Evolutionary conservation across 2,797 vertebrate species (phyloP).

Genomic region (Takifugu rubripes): DNA sequence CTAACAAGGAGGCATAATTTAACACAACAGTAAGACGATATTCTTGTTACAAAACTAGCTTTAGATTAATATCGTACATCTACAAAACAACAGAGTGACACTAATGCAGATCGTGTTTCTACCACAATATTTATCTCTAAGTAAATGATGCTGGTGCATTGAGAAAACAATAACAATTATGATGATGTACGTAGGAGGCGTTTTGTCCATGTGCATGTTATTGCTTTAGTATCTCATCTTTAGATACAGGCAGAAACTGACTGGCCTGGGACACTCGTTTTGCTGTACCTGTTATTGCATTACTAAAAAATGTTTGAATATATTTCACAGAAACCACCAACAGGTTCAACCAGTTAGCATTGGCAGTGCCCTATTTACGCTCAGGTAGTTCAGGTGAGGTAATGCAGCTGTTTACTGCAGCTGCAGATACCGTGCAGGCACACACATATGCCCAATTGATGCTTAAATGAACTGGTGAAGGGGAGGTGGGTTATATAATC

Average conservation of each 20-base stretch:
- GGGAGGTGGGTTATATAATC: constrained; percentile 44
- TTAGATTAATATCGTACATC: too few species aligned
- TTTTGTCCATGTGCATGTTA: too few species aligned
- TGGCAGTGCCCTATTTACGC: not conserved
- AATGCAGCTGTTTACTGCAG: constrained; percentile 16
- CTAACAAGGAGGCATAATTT: too few species aligned
- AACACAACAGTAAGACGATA: too few species aligned
- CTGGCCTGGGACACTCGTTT: constrained; percentile 17
- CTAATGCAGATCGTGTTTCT: too few species aligned
- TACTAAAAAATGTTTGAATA: not conserved
- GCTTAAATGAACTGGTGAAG: constrained; percentile 18
- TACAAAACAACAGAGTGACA: too few species aligned
- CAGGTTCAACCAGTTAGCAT: not conserved
- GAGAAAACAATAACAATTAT: too few species aligned
- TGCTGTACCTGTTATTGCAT: not conserved
- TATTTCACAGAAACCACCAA: not conserved
- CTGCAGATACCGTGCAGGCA: not conserved
- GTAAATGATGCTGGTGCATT: too few species aligned
- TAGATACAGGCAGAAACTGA: constrained; percentile 6
- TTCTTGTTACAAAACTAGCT: too few species aligned
- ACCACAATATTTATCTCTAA: too few species aligned
- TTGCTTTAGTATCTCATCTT: too few species aligned
- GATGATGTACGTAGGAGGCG: too few species aligned
- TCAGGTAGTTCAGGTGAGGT: constrained; percentile 12
- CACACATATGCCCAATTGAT: constrained; percentile 29